Evolutionary conservation across 2,888 invertebrate genomes (phyloP), one percentile per base, ranked within the genome.

Genomic region (Zygogramma bicolorata): DNA sequence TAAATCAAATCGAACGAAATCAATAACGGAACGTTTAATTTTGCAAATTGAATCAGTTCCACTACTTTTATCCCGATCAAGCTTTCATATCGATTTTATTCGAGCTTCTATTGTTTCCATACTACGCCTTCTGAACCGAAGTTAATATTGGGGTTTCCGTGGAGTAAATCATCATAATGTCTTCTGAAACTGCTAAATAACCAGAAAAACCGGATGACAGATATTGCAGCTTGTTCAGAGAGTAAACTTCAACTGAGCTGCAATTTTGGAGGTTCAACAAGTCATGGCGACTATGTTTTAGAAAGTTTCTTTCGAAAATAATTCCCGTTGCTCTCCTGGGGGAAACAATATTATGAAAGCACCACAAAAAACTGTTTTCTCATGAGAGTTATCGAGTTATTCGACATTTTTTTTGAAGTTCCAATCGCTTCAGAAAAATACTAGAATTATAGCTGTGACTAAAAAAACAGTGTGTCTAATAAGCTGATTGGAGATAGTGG

Each of bases 41-140:
- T 75, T 61, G 67, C 77, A 76, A 78, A 78, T 77, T 75, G 74
- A 77, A 73, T 78, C 74, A 74, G 74, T 71, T 73, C 75, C 71
- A 70, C 72, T 73, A 75, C 75, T 75, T 75, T 74, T 68, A 75
- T 75, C 75, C 70, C 62, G 73, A 77, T 68, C 71, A 61, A 71
- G 70, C 71, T 69, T 73, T 67, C 68, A 62, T 66, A 74, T 70
- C 79, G 71, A 76, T 74, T 65, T 75, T 73, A 79, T 77, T 79
- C 77, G 74, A 73, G 72, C 60, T 63, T 74, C 73, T 72, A 74
- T 77, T 76, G 73, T 22, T 27, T 22, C 10, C 34, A 10, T 60
- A 22, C 18, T n/a, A 25, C 13, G 59, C 29, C 34, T 59, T 10
- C 58, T 3, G 15, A 61, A 61, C 7, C 15, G 38, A 7, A 20